Conservation (phyloP, 2,113 vertebrate genomes). For the Cinclus cinclus region DNA sequence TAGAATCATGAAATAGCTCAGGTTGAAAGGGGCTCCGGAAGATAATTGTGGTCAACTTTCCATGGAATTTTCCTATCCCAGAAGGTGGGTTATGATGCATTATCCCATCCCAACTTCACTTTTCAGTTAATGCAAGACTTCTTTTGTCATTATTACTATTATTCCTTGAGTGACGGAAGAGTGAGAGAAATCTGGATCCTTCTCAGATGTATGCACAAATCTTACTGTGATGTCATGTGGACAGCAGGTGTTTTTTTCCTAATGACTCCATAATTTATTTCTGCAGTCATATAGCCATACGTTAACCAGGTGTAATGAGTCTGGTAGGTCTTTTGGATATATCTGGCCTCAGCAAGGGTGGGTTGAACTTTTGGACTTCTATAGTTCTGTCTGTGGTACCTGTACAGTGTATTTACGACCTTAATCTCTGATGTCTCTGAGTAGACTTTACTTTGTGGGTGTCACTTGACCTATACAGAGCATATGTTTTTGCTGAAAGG, state of each 20-base stretch:
- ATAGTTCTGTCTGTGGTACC: not conserved
- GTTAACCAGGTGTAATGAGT: not conserved
- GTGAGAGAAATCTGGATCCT: not conserved
- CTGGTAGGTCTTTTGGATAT: not conserved
- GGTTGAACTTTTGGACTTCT: not conserved
- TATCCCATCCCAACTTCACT: not conserved
- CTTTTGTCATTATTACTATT: not conserved
- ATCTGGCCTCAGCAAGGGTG: not conserved
- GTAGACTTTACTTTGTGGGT: constrained; percentile 28
- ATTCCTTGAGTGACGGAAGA: not conserved
- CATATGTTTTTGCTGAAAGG: not conserved
- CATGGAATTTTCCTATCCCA: not conserved
- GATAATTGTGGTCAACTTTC: not conserved
- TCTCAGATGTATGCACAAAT: not conserved
- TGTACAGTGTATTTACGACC: not conserved
- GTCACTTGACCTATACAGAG: not conserved
- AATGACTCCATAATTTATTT: not conserved
- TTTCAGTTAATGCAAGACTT: not conserved
- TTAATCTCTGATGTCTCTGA: not conserved
- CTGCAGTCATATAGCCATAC: not conserved
- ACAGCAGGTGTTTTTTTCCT: not conserved
- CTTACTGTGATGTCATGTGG: not conserved
- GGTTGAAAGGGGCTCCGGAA: not conserved
- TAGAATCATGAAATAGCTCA: not conserved
- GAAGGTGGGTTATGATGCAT: not conserved